Evolutionary conservation across 2,888 invertebrate species (phyloP), one percentile per base, ranked within the genome.

Genomic region (Caenorhabditis zanzibari): DNA sequence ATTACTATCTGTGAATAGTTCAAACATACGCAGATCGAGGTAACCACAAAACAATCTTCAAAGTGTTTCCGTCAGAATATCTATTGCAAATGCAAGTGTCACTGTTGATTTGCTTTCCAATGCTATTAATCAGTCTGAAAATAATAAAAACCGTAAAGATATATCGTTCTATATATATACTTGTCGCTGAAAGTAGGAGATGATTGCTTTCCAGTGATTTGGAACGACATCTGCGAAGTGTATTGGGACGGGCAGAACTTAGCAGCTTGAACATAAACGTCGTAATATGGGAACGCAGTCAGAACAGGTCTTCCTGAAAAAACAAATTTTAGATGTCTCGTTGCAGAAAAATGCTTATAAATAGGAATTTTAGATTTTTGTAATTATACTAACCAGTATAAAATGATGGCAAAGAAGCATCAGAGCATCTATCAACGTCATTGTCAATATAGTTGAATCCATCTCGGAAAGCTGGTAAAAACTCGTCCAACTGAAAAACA

Each of bases 181-280:
- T 54, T 74, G 12, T 16, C 10, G 16, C 26, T 68, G 19, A 54
- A 81, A 14, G 10, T 32, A 3, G 81, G 69, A 19, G 1, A 22
- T 10, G 19, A 2, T 0, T 41, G n/a, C 3, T 16, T 44, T 22
- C 63, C 81, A 14, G 14, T 49, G 38, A 64, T 24, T 1, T 10
- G 1, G 6, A 38, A 64, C 9, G 14, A 41, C 6, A 64, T 9
- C 28, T 35, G 26, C 7, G 64, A 28, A n/a, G 35, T 54, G 26
- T 75, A 75, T 32, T 64, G 63, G 0, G 82, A 82, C 14, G 82
- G 82, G 16, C 82, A 82, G 59, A 52, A 82, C 5, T 19, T 26
- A 2, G 49, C 16, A 4, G 49, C 14, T 16, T 19, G 49, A 1
- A 54, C 66, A 9, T 22, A 7, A 0, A 0, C 9, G 10, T 77